A percentile compares a stretch with the other conserved stretches of the same genome.
These are phyloP conservation scores for Orientallactaga bullata DNA, from an alignment of 2,113 vertebrate species.

Conservation along the genomic window DNA sequence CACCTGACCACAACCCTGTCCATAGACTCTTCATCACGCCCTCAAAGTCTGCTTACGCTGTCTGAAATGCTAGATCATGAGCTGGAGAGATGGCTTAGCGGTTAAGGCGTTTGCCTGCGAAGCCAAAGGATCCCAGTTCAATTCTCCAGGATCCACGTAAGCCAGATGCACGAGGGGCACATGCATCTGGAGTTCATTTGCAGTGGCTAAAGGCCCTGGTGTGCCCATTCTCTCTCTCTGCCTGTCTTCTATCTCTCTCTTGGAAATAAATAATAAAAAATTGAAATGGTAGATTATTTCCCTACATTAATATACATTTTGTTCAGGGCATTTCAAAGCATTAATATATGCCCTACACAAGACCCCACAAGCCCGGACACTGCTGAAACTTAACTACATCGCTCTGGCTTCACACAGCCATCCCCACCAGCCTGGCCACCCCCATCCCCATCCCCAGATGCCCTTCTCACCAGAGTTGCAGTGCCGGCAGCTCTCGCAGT, in stretches of 20 bases:
- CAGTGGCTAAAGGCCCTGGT: too few species aligned
- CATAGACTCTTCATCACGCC: not conserved
- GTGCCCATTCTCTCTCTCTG: too few species aligned
- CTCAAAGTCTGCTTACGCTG: not conserved
- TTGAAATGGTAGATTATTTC: too few species aligned
- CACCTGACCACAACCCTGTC: not conserved
- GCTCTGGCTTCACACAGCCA: not conserved
- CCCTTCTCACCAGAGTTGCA: slow-evolving; percentile 77
- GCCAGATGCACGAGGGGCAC: too few species aligned
- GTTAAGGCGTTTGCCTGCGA: too few species aligned
- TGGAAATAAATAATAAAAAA: too few species aligned
- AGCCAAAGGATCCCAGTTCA: too few species aligned
- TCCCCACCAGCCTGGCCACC: not conserved
- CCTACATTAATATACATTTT: not conserved
- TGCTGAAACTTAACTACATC: not conserved
- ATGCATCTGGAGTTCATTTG: too few species aligned
- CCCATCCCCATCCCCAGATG: rapidly evolving
- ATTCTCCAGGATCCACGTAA: too few species aligned
- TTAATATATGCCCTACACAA: too few species aligned
- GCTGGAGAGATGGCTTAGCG: too few species aligned
- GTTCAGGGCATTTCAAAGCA: not conserved
- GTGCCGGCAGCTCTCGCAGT: slow-evolving; percentile 80
- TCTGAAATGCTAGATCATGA: not conserved
- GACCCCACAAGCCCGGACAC: not conserved
- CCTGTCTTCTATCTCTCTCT: too few species aligned